These are phyloP conservation scores for Anticlea derivata DNA, from an alignment of 2,888 invertebrate genomes.

Conservation along the genomic window DNA sequence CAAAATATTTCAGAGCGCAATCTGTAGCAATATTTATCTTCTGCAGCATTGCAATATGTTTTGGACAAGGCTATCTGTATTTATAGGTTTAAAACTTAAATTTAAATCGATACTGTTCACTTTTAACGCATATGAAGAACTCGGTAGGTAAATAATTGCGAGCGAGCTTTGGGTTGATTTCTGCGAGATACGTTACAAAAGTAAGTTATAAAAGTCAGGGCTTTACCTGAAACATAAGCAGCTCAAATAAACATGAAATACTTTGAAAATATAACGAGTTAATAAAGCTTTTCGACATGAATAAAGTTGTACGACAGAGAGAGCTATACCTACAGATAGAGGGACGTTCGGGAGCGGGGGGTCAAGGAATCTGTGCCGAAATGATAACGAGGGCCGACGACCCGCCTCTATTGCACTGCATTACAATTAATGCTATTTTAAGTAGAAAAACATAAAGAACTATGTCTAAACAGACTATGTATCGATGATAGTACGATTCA, in stretches of 20 bases:
- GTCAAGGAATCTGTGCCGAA: conserved; percentile 80
- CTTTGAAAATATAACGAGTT: no score
- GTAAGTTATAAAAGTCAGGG: no score
- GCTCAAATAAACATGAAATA: no score
- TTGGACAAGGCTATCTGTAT: background rate
- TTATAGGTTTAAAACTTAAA: background rate
- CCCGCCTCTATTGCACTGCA: conserved; percentile 45
- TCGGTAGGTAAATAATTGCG: no score
- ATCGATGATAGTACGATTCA: no score
- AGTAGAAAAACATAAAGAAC: conserved; percentile 40
- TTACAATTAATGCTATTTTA: conserved; percentile 42
- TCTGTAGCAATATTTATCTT: background rate
- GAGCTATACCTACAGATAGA: conserved; percentile 36
- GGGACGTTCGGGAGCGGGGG: conserved; percentile 47
- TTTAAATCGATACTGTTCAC: no score
- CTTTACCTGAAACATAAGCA: no score
- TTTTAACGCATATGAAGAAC: no score
- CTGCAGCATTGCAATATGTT: background rate
- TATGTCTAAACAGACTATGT: no score
- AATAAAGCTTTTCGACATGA: conserved; percentile 20
- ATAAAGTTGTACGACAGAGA: conserved; percentile 27
- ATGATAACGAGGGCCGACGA: conserved; percentile 77
- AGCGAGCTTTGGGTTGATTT: no score
- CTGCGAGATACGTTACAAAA: no score
- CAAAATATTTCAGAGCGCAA: background rate